Base-by-base conservation (phyloP, 2,113 vertebrate genomes). In the Pomatostomus ruficeps region DNA sequence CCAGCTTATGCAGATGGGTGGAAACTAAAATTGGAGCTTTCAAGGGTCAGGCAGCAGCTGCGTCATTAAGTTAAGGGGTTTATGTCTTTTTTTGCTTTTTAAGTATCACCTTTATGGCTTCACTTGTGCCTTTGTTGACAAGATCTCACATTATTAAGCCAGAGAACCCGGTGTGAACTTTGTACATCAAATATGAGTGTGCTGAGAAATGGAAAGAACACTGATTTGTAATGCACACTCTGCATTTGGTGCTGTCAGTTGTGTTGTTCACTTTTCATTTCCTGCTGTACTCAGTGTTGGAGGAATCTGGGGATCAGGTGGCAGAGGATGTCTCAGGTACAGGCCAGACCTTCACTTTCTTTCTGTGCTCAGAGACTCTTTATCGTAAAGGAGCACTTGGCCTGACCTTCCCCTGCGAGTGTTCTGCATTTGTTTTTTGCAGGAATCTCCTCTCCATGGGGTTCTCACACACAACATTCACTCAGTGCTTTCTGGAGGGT, bases 391-490 rank as follows among this genome's bases (percentile, higher is more conserved):
- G 43, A 81, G 11, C n/a, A 28, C 38, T 75, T 35, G 35, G 55
- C 45, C 12, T 57, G 8, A 12, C 43, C 29, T 46, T 45, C 23
- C 33, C 9, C n/a, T 70, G 3, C 5, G 24, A 33, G 33, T 9
- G 9, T 29, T 68, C 42, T 45, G 29, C 3, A 24, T 80, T 66
- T 58, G 3, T 65, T 52, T 68, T n/a, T 84, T 73, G 24, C 21
- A 26, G 62, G 33, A 75, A 28, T 63, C 21, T 42, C 31, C 31
- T n/a, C n/a, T n/a, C n/a, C n/a, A 17, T 49, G 31, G 13, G 71
- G 13, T 4, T 58, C 6, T 43, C 35, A 28, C 0, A 3, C 20
- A 51, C 25, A 18, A 3, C 4, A 7, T 22, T 29, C 36, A 9
- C 25, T n/a, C n/a, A 46, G 36, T 31, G 48, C n/a, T 48, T 59